These are phyloP conservation scores for Loriculus beryllinus DNA, from an alignment of 2,797 vertebrate species.

Conservation along the genomic window DNA sequence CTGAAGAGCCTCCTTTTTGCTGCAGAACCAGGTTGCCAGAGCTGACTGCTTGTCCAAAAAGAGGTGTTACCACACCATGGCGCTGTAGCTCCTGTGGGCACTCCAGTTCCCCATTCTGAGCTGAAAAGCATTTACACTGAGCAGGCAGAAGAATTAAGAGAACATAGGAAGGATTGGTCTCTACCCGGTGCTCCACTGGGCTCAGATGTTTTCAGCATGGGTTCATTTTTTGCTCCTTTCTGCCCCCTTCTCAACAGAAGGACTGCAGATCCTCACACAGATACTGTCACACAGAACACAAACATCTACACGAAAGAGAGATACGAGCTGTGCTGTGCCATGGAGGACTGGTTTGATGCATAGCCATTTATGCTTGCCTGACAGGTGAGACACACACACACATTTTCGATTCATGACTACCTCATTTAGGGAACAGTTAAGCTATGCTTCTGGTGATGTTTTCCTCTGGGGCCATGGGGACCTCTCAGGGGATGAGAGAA, in stretches of 20 bases:
- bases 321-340: background rate
- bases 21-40: background rate
- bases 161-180: background rate
- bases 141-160: background rate
- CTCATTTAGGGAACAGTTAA: background rate
- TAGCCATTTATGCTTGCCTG: background rate
- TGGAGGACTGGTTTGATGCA: background rate
- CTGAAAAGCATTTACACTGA: background rate
- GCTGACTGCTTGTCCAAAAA: background rate
- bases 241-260: background rate
- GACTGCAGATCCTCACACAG: background rate
- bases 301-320: background rate
- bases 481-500: background rate
- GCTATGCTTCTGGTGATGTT: background rate
- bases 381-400: background rate
- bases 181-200: background rate
- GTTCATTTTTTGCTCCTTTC: background rate
- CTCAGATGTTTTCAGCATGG: background rate
- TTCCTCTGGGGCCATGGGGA: background rate
- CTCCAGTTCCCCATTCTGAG: rapidly evolving
- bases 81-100: background rate
- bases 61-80: background rate
- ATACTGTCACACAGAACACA: background rate
- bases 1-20: background rate
- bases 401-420: background rate